A percentile compares a stretch with the other conserved stretches of the same genome.
These are phyloP conservation scores for Melanotaenia parkinsoni DNA, from an alignment of 2,797 vertebrate genomes.

Conservation along the genomic window DNA sequence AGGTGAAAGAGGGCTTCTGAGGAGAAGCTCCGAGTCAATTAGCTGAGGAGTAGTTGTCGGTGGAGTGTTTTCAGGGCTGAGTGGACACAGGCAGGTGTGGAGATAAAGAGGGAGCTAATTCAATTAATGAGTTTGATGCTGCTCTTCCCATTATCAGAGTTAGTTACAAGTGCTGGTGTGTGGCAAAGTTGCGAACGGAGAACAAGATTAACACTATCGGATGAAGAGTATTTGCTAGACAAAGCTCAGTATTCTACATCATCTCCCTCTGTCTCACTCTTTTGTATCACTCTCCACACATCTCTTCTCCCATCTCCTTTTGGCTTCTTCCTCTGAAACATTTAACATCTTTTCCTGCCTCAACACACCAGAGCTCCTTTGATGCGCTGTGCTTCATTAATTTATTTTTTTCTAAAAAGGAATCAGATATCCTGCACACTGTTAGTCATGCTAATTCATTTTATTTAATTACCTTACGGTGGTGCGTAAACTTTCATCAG, in stretches of 20 bases:
- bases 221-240: slow-evolving; percentile 69
- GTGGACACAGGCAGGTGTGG: slow-evolving; percentile 71
- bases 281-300: slow-evolving; percentile 52
- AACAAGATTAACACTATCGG: slow-evolving; percentile 78
- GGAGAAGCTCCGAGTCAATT: slow-evolving; percentile 61
- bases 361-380: slow-evolving; percentile 2
- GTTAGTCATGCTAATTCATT: slow-evolving; percentile 31
- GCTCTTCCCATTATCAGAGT: slow-evolving; percentile 79
- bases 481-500: slow-evolving; percentile 28
- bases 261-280: slow-evolving; percentile 46
- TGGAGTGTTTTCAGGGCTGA: slow-evolving; percentile 63
- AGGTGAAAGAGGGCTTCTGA: slow-evolving; percentile 45
- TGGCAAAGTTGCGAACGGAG: slow-evolving; percentile 70
- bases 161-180: slow-evolving; percentile 78
- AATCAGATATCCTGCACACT: slow-evolving; percentile 26
- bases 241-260: slow-evolving; percentile 58
- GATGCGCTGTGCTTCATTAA: neutral
- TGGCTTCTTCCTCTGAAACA: slow-evolving; percentile 28
- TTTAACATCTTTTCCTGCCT: slow-evolving; percentile 16
- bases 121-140: slow-evolving; percentile 81
- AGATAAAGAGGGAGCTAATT: slow-evolving; percentile 81
- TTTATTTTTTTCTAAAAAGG: slow-evolving; percentile 16
- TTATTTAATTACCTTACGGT: slow-evolving; percentile 37
- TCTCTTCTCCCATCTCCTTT: slow-evolving; percentile 30
- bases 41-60: slow-evolving; percentile 66